Evolutionary conservation across 2,113 vertebrate species (phyloP).

Genomic region (Okapia johnstoni): DNA sequence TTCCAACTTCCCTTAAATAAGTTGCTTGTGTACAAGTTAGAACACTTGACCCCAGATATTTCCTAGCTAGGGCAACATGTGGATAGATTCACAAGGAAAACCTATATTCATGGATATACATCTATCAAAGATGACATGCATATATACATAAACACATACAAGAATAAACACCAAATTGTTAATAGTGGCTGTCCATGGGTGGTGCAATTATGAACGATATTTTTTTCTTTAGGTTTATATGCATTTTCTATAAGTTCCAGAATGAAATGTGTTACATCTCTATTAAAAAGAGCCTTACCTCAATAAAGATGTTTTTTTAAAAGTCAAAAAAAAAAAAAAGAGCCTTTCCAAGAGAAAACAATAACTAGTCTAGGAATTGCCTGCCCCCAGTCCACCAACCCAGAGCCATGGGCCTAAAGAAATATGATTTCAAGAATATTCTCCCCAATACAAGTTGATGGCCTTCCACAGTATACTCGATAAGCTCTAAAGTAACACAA

Average conservation of each 20-base stretch:
- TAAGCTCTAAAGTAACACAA: slow-evolving; percentile 44
- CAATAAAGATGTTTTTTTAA: no score
- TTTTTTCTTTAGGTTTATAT: not conserved
- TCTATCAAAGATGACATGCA: not conserved
- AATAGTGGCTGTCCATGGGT: not conserved
- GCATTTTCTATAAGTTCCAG: not conserved
- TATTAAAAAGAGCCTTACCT: not conserved
- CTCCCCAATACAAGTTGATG: not conserved
- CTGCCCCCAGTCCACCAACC: not conserved
- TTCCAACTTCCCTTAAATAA: not conserved
- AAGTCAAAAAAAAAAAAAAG: not conserved
- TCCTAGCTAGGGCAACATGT: not conserved
- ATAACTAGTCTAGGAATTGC: not conserved
- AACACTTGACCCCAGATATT: not conserved
- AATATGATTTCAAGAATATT: not conserved
- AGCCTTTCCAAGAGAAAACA: not conserved
- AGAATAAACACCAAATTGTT: not conserved
- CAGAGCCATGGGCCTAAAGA: not conserved
- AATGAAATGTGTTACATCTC: not conserved
- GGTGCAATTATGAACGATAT: not conserved
- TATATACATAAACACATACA: not conserved
- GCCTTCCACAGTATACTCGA: not conserved
- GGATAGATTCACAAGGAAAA: not conserved
- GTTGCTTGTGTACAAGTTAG: not conserved
- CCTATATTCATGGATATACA: not conserved